These are phyloP conservation scores for Lasioglossum albipes DNA, from an alignment of 1,140 invertebrate genomes.

Conservation along the genomic window DNA sequence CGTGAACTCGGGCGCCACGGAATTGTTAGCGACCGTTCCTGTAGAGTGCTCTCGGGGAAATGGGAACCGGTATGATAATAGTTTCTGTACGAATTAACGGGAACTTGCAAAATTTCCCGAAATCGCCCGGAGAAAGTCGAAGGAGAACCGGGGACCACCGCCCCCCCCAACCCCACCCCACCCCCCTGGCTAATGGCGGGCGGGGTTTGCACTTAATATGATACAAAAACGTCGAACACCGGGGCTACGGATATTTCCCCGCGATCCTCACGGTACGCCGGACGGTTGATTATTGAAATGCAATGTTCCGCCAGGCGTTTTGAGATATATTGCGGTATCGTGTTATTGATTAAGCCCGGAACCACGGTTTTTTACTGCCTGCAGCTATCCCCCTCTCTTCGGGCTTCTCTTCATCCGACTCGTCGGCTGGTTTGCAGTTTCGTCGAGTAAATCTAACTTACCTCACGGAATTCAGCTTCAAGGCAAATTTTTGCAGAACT, in stretches of 20 bases:
- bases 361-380: neutral
- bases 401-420: neutral
- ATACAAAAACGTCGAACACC: neutral
- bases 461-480: neutral
- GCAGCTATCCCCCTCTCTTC: too few species aligned
- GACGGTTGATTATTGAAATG: constrained; percentile 18
- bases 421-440: neutral
- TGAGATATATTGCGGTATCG: neutral
- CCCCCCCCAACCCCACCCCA: too few species aligned
- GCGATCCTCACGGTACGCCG: neutral
- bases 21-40: constrained; percentile 43
- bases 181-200: neutral
- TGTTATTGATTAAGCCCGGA: constrained; percentile 26
- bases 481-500: constrained; percentile 30
- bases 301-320: constrained; percentile 6
- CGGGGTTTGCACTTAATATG: constrained; percentile 32
- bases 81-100: constrained; percentile 52
- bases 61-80: constrained; percentile 22
- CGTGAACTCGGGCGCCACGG: neutral
- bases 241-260: neutral
- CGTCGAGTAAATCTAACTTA: constrained; percentile 19
- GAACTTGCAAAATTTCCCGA: constrained; percentile 44
- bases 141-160: neutral
- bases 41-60: neutral
- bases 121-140: constrained; percentile 43